phyloP scores from a whole-genome alignment of 1,140 invertebrate species.

The Zaprionus vittiger region DNA sequence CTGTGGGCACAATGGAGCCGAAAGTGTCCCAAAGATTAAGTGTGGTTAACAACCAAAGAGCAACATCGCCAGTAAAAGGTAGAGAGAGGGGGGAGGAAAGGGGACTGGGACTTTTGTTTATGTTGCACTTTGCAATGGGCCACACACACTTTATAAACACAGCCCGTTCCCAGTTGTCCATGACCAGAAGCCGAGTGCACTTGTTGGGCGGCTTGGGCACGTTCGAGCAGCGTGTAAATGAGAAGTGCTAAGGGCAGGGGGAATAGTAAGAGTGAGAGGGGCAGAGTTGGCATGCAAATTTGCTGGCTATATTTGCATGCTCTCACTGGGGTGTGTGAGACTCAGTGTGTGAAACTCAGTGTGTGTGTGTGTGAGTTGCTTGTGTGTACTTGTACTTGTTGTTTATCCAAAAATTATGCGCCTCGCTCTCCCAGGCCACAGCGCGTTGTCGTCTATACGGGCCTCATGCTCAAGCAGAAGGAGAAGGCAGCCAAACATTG shows the following conservation, averaged over 20 bases:
- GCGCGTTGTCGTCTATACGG: neutral
- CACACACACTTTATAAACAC: conserved; percentile 63
- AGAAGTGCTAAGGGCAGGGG: neutral
- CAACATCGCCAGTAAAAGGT: neutral
- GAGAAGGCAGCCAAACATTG: conserved; percentile 67
- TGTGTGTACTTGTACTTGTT: conserved; percentile 52
- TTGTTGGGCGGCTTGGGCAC: conserved; percentile 46
- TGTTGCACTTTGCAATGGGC: conserved; percentile 66
- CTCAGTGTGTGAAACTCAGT: conserved; percentile 13
- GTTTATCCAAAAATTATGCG: conserved; percentile 78
- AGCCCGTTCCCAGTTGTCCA: conserved; percentile 23
- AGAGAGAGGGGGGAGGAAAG: conserved; percentile 4
- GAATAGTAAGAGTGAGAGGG: conserved; percentile 1
- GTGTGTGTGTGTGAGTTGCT: conserved; percentile 31
- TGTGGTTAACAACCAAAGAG: conserved; percentile 51
- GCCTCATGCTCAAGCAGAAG: conserved; percentile 23
- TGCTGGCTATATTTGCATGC: conserved; percentile 67
- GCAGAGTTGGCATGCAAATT: conserved; percentile 62
- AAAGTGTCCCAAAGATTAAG: conserved; percentile 72
- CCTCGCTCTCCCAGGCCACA: conserved; percentile 46
- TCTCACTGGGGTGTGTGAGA: conserved; percentile 10
- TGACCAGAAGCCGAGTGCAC: conserved; percentile 44
- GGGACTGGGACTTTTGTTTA: conserved; percentile 60
- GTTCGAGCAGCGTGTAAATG: conserved; percentile 13
- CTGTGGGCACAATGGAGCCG: conserved; percentile 54